phyloP scores from a whole-genome alignment of 2,888 invertebrate genomes.

The Adela reaumurella region DNA sequence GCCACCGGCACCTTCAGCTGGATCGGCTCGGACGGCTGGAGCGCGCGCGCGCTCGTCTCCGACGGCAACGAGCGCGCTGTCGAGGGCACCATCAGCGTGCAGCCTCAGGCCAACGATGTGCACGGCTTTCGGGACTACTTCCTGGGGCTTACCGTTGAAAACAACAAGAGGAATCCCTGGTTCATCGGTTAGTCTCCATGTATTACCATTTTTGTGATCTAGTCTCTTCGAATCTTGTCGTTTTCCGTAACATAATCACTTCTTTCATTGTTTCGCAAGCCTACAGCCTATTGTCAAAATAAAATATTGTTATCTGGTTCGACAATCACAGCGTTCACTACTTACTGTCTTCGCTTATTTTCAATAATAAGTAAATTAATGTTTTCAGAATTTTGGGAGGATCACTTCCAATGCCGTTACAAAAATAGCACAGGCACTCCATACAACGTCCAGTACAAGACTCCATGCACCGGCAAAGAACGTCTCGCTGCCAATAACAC shows the following conservation, averaged over 20 bases:
- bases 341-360: too few species aligned
- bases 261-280: too few species aligned
- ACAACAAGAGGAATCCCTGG: slow-evolving; percentile 91
- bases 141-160: slow-evolving; percentile 77
- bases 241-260: too few species aligned
- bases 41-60: slow-evolving; percentile 79
- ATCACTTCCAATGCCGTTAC: slow-evolving; percentile 85
- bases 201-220: too few species aligned
- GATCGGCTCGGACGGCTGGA: slow-evolving; percentile 97
- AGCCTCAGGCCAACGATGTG: slow-evolving; percentile 88
- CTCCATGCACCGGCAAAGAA: slow-evolving; percentile 75
- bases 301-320: too few species aligned
- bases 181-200: slow-evolving; percentile 88
- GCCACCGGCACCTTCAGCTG: slow-evolving; percentile 86
- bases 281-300: too few species aligned
- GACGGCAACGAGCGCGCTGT: slow-evolving; percentile 82
- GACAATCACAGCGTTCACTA: too few species aligned
- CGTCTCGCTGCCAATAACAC: slow-evolving; percentile 70
- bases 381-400: slow-evolving; percentile 89
- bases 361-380: too few species aligned
- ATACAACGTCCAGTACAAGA: slow-evolving; percentile 69
- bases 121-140: slow-evolving; percentile 85
- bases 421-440: slow-evolving; percentile 77
- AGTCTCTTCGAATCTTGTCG: too few species aligned
- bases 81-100: slow-evolving; percentile 79